phyloP scores from a whole-genome alignment of 1,140 invertebrate species.

The Gonioctena quinquepunctata region DNA sequence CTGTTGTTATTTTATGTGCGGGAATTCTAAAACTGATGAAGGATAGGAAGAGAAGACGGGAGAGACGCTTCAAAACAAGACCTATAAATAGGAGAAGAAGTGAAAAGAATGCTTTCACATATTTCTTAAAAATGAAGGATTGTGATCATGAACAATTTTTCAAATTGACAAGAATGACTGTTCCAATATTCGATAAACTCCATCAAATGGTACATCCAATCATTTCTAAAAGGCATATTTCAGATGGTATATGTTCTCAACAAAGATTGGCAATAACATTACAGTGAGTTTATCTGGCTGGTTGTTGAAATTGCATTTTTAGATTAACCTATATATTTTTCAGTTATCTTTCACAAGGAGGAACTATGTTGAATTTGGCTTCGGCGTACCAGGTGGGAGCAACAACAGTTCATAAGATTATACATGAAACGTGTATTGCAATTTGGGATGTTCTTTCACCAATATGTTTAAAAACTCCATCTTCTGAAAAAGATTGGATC shows the following conservation, averaged over 20 bases:
- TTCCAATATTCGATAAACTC: background rate
- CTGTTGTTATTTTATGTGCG: no score
- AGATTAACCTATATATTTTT: background rate
- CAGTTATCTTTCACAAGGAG: conserved; percentile 19
- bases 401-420: conserved; percentile 22
- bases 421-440: conserved; percentile 37
- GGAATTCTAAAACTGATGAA: no score
- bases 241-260: background rate
- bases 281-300: background rate
- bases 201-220: background rate
- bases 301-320: background rate
- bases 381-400: conserved; percentile 15
- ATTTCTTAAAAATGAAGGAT: background rate
- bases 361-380: conserved; percentile 13
- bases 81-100: background rate
- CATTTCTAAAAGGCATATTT: background rate
- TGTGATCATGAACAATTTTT: background rate
- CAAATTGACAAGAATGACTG: background rate
- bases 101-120: background rate
- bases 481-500: conserved; percentile 21
- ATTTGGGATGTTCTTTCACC: conserved; percentile 39
- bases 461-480: conserved; percentile 4
- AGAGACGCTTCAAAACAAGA: background rate
- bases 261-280: conserved; percentile 8
- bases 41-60: no score